Evolutionary conservation across 1,140 invertebrate species (phyloP).

Genomic region (Cyclargus thomasi): DNA sequence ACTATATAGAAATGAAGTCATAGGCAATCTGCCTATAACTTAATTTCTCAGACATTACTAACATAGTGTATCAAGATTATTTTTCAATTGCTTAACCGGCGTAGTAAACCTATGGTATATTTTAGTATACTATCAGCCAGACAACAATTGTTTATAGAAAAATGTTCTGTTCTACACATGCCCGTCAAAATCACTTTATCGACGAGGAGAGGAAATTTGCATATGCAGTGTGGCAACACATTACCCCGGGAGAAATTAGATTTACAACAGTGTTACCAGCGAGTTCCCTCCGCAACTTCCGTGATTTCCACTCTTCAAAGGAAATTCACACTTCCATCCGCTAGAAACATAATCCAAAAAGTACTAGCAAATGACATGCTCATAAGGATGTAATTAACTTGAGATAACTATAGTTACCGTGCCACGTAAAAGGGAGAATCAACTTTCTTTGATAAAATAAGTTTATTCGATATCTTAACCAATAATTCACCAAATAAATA

Average conservation of each 20-base stretch:
- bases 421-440: no score
- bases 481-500: no score
- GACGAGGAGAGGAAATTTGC: slow-evolving; percentile 10
- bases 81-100: neutral
- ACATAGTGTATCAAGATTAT: no score
- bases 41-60: no score
- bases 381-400: neutral
- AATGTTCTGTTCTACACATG: neutral
- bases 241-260: slow-evolving; percentile 15
- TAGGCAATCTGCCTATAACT: no score
- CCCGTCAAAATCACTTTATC: neutral
- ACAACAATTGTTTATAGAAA: neutral
- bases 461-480: no score
- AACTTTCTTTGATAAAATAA: no score
- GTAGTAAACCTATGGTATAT: neutral
- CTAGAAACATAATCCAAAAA: neutral
- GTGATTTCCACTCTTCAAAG: slow-evolving; percentile 25
- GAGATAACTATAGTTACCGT: no score
- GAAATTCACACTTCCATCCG: slow-evolving; percentile 21
- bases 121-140: neutral
- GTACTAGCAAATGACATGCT: neutral
- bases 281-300: slow-evolving; percentile 27
- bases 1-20: no score
- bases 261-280: slow-evolving; percentile 17
- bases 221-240: slow-evolving; percentile 9